Evolutionary conservation across 2,113 vertebrate genomes (phyloP), one percentile per base, ranked within the genome.

Genomic region (Malurus melanocephalus): DNA sequence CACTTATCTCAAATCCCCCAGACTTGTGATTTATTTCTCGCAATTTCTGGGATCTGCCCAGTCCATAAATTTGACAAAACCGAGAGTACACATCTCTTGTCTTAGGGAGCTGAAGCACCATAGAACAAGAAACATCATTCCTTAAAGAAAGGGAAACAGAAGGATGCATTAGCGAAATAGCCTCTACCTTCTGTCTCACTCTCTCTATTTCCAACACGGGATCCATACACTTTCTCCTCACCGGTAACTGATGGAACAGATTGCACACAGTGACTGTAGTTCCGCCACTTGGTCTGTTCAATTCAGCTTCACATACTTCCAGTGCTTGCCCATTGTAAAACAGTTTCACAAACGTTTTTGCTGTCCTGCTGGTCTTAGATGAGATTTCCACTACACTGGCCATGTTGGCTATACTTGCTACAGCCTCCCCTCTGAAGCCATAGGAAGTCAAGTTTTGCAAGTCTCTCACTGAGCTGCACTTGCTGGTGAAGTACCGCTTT

Each of bases 341-440:
- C 1, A 98, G 89, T 87, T 98, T 99, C 56, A 98, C 93, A 76
- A 98, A 98, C 0, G 99, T 99, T 96, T 98, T 98, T 66, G 95
- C 94, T 5, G 97, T 97, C n/a, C 68, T 95, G 69, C 89, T 98
- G 61, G 95, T 96, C 91, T 98, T 98, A 49, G 99, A 99, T 40
- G 97, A 98, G 93, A 99, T 97, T 95, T 99, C 99, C 68, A 99
- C 97, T 61, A 99, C 40, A 2, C 96, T 97, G 59, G 99, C 97
- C 61, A 99, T 66, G 74, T 97, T 96, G 28, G 96, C 96, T 40
- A 99, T 97, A 86, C 99, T 99, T 42, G 99, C 98, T 92, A 99
- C 86, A 32, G 99, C 98, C 91, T 99, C 99, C 26, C 99, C 99
- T 88, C 99, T 97, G 91, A 98, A 99, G 27, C 99, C 99, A 19